phyloP scores from a whole-genome alignment of 2,113 vertebrate genomes.

The Tautogolabrus adspersus region DNA sequence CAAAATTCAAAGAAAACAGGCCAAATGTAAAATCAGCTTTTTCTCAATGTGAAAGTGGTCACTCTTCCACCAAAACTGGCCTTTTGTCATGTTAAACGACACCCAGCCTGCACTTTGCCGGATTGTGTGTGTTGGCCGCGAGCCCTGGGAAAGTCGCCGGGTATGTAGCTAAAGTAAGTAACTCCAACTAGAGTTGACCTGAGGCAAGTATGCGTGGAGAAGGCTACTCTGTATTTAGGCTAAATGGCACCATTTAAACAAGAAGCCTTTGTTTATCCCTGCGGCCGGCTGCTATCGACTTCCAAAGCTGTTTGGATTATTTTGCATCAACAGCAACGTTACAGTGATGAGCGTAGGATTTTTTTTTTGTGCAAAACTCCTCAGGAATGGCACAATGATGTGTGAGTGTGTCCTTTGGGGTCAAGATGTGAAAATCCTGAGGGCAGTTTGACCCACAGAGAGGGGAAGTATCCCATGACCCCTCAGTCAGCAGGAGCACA shows the following conservation, averaged over 20 bases:
- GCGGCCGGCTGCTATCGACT: slow-evolving; percentile 8
- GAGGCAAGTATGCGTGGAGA: slow-evolving; percentile 30
- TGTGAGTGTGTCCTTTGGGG: slow-evolving; percentile 42
- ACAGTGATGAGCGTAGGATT: slow-evolving; percentile 24
- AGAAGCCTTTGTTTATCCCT: slow-evolving; percentile 60
- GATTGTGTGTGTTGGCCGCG: slow-evolving; percentile 39
- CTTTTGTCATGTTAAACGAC: neutral
- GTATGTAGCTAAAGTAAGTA: slow-evolving; percentile 54
- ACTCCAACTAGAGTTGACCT: slow-evolving; percentile 43
- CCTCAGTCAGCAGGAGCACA: slow-evolving; percentile 30
- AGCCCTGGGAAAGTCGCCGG: slow-evolving; percentile 53
- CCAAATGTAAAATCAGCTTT: neutral
- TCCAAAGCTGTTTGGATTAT: slow-evolving; percentile 28
- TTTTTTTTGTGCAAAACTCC: slow-evolving; percentile 45
- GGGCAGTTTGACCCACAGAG: slow-evolving; percentile 45
- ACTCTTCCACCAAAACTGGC: neutral
- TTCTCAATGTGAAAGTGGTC: neutral
- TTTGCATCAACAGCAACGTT: neutral
- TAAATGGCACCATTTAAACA: slow-evolving; percentile 54
- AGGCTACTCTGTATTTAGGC: slow-evolving; percentile 55
- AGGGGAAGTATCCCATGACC: slow-evolving; percentile 63
- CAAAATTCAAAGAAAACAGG: slow-evolving; percentile 15
- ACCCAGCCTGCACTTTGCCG: slow-evolving; percentile 8
- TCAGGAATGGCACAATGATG: slow-evolving; percentile 47
- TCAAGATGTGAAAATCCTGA: slow-evolving; percentile 67